A percentile compares a stretch with the other conserved stretches of the same genome.
Conservation (phyloP, 30 jellyfish, hydroid and myxozoan genomes). For the Pelagia noctiluca region DNA sequence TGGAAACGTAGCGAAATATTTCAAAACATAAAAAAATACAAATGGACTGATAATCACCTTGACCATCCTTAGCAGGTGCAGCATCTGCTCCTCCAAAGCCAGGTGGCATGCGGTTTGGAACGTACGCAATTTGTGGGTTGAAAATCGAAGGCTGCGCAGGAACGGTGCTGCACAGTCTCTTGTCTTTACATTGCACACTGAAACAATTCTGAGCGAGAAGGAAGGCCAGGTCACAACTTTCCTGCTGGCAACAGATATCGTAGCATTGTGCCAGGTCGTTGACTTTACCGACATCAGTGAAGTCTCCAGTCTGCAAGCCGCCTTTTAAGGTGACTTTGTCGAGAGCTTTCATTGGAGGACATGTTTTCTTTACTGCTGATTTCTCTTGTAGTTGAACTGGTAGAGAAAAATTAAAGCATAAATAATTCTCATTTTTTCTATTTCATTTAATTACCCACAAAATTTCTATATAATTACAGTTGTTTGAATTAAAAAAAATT, state of each 20-base stretch:
- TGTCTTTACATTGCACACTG: constrained; percentile 97
- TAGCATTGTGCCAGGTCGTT: constrained; percentile 88
- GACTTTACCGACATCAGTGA: constrained; percentile 97
- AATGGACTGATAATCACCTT: constrained; percentile 7
- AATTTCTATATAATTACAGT: too few species aligned
- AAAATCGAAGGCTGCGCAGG: constrained; percentile 99
- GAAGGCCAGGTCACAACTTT: constrained; percentile 94
- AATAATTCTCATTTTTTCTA: too few species aligned
- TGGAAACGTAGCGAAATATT: too few species aligned
- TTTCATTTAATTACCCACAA: too few species aligned
- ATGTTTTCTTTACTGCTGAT: constrained; percentile 54
- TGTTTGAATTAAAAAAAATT: too few species aligned
- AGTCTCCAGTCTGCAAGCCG: constrained; percentile 98
- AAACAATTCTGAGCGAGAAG: constrained; percentile 97
- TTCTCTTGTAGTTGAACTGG: constrained; percentile 89
- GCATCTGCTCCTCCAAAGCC: constrained; percentile 51
- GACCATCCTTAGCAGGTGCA: constrained; percentile 12
- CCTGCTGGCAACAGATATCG: constrained; percentile 97
- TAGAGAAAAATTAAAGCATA: neutral
- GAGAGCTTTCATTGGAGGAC: constrained; percentile 86
- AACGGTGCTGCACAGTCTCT: constrained; percentile 78
- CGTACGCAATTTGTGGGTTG: constrained; percentile 97
- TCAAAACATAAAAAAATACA: neutral
- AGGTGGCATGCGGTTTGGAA: constrained; percentile 66
- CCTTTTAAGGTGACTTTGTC: constrained; percentile 95